Base-by-base conservation (phyloP, 2,113 vertebrate species). In the Cebidichthys violaceus region DNA sequence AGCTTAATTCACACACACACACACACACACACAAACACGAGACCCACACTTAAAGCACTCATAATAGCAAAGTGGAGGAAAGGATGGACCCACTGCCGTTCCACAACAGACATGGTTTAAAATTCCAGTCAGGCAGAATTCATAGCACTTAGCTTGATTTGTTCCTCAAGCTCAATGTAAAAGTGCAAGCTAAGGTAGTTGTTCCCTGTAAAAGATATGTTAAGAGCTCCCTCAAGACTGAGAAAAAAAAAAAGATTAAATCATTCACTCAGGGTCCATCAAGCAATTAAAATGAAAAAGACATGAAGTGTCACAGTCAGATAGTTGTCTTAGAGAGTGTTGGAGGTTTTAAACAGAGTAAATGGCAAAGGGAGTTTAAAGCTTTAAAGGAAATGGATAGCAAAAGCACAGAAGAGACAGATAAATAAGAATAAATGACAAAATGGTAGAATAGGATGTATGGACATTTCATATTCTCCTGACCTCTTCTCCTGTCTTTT, bases 131-230 rank as follows among this genome's bases (percentile, higher is more conserved):
- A 89, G 85, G 88, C 73, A 82, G 62, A 72, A 88, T 84, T 90
- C 82, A 29, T 60, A 83, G 90, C 92, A 93, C 92, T 94, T 92
- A 89, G 88, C 83, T 86, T 92, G 89, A 94, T 92, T 94, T 91
- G 89, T 85, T 91, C 83, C 77, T 41, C 22, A 39, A 45, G 84
- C 80, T 81, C 65, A 31, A 64, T 4, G 1, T 45, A 67, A 85
- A 90, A 91, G 55, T 85, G 88, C 89, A 90, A 87, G 87, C 85
- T 82, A 69, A 86, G 80, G 82, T 87, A 76, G 47, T 71, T 79
- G 47, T 47, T 73, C 70, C 66, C n/a, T 20, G 37, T 50, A 59
- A 59, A 69, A 87, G 62, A 81, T 76, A 88, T 67, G 62, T 66
- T 84, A 69, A 90, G 82, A 77, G 83, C 86, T 77, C 64, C 64